phyloP scores from a whole-genome alignment of 2,888 invertebrate genomes.

The Tryphoninae sp. region DNA sequence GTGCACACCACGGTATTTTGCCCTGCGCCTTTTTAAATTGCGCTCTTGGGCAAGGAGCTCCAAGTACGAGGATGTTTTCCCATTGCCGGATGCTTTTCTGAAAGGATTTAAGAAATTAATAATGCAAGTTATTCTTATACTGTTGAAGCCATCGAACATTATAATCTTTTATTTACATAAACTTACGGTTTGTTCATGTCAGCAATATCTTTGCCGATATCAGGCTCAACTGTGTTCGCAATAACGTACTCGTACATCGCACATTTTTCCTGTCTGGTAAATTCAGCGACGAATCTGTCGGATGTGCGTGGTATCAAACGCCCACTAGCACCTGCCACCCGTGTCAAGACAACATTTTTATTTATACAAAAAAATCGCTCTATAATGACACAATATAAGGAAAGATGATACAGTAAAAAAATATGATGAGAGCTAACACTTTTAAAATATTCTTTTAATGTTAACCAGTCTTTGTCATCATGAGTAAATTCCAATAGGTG shows the following conservation, averaged over 20 bases:
- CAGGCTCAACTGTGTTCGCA: conserved; percentile 74
- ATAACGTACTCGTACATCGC: conserved; percentile 79
- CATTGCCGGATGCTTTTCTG: conserved; percentile 67
- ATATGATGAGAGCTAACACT: background rate
- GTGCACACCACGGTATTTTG: conserved; percentile 78
- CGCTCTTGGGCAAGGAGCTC: conserved; percentile 77
- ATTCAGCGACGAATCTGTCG: conserved; percentile 78
- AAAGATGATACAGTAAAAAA: conserved; percentile 2
- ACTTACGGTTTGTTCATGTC: conserved; percentile 74
- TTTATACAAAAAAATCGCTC: conserved; percentile 1
- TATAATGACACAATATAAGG: background rate
- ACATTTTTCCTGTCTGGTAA: conserved; percentile 79
- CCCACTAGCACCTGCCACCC: conserved; percentile 75
- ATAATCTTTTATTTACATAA: conserved; percentile 15
- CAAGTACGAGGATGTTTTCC: conserved; percentile 69
- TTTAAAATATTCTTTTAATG: background rate
- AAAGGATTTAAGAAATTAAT: conserved; percentile 40
- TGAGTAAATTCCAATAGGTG: too few relatives aligned
- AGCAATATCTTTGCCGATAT: conserved; percentile 76
- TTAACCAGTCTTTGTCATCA: too few relatives aligned
- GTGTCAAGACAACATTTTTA: conserved; percentile 67
- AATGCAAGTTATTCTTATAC: background rate
- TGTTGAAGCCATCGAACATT: background rate
- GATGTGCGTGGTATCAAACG: conserved; percentile 80
- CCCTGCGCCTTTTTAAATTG: conserved; percentile 77